Conservation (phyloP, 2,113 vertebrate genomes). For the Takifugu flavidus region DNA sequence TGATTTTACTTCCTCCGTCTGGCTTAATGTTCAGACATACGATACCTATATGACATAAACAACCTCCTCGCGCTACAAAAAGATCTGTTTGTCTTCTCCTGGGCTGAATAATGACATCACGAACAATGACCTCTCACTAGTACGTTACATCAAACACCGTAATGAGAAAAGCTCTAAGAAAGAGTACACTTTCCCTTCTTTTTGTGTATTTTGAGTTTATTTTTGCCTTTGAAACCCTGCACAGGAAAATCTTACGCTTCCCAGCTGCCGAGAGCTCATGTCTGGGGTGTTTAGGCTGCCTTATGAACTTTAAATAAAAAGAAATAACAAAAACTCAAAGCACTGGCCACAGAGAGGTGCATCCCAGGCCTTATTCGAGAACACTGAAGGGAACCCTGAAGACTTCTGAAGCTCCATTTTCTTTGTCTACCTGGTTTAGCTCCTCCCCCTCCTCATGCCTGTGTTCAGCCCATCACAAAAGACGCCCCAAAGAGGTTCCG, state of each 20-base stretch:
- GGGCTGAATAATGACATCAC: slow-evolving; percentile 17
- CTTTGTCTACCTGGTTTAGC: slow-evolving; percentile 15
- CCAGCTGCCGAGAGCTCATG: too few relatives aligned
- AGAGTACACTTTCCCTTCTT: slow-evolving; percentile 10
- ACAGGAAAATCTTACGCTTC: slow-evolving; percentile 44
- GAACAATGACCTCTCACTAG: slow-evolving; percentile 24
- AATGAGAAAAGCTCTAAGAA: slow-evolving; percentile 31
- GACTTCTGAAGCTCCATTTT: slow-evolving; percentile 5
- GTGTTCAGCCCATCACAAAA: slow-evolving; percentile 43
- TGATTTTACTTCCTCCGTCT: slow-evolving; percentile 8
- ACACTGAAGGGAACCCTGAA: slow-evolving; percentile 1
- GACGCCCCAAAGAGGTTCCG: too few relatives aligned
- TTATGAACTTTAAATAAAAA: too few relatives aligned
- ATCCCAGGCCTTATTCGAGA: not conserved
- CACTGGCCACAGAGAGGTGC: too few relatives aligned
- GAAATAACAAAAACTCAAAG: too few relatives aligned
- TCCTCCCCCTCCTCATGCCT: slow-evolving; percentile 23
- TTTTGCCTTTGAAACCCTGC: slow-evolving; percentile 12
- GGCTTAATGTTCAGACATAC: not conserved
- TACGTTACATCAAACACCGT: slow-evolving; percentile 32
- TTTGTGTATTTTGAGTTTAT: slow-evolving; percentile 5
- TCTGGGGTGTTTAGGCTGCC: too few relatives aligned
- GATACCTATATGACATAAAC: not conserved
- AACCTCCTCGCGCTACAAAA: slow-evolving; percentile 3
- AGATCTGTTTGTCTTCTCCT: slow-evolving; percentile 4